These are phyloP conservation scores for Centrocercus urophasianus DNA, from an alignment of 2,113 vertebrate genomes.

Conservation along the genomic window DNA sequence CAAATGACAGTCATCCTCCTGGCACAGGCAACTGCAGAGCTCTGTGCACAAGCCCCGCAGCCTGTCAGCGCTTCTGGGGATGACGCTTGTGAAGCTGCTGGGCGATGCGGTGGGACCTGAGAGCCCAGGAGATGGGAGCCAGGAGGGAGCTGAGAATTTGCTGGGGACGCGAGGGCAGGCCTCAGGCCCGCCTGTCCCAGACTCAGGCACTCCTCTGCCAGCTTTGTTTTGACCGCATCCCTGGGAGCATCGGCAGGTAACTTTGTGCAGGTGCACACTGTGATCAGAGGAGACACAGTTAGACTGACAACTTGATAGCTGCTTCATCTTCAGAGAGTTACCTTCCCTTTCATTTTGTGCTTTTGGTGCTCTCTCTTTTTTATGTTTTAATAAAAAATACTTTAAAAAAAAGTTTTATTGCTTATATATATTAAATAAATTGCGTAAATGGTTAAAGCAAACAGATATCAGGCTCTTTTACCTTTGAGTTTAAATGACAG, in stretches of 20 bases:
- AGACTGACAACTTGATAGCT: accelerated
- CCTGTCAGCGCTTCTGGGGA: neutral
- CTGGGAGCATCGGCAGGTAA: accelerated
- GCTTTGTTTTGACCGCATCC: neutral
- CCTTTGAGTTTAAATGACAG: neutral
- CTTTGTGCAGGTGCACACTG: accelerated
- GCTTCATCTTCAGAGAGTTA: neutral
- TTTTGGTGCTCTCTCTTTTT: too few relatives aligned
- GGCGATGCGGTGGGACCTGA: neutral
- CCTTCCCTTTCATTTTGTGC: neutral
- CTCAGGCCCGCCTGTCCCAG: too few relatives aligned
- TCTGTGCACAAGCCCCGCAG: neutral
- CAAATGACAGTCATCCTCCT: neutral
- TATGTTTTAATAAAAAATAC: too few relatives aligned
- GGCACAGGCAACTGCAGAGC: neutral
- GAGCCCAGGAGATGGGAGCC: too few relatives aligned
- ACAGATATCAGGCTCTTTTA: neutral
- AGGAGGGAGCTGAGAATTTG: too few relatives aligned
- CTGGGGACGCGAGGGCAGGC: too few relatives aligned
- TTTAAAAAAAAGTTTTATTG: too few relatives aligned
- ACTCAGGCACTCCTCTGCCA: accelerated
- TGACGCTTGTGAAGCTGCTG: neutral
- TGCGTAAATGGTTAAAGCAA: neutral
- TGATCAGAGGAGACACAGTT: neutral
- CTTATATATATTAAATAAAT: too few relatives aligned